Evolutionary conservation across 2,113 vertebrate species (phyloP).

Genomic region (Turdus rufiventris): DNA sequence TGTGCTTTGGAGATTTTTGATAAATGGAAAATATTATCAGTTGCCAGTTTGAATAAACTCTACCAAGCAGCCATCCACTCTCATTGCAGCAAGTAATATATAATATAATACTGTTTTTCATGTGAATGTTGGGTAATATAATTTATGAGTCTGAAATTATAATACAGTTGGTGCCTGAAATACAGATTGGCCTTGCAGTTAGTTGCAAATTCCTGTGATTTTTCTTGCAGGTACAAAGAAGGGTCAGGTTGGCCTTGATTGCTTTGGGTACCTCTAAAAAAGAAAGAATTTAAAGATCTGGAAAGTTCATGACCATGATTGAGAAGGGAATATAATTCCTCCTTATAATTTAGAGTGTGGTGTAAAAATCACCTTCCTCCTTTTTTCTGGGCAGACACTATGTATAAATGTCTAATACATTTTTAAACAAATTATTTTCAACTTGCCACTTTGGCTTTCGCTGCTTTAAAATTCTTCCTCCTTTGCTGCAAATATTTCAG

Average conservation of each 20-base stretch:
- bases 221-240: background rate
- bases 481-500: background rate
- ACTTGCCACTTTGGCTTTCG: background rate
- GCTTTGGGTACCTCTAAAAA: background rate
- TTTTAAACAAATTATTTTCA: background rate
- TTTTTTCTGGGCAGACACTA: background rate
- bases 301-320: background rate
- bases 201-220: background rate
- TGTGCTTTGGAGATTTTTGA: slow-evolving; percentile 6
- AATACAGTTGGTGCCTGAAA: background rate
- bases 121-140: background rate
- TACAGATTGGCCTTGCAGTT: background rate
- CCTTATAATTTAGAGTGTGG: background rate
- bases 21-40: slow-evolving; percentile 24
- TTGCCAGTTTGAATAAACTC: slow-evolving; percentile 10
- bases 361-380: background rate
- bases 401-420: background rate
- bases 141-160: slow-evolving; percentile 23
- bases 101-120: background rate
- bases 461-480: background rate
- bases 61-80: background rate
- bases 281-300: background rate
- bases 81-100: background rate
- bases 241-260: background rate
- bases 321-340: background rate